These are phyloP conservation scores for Dicycla oo DNA, from an alignment of 2,888 invertebrate species.

Conservation along the genomic window DNA sequence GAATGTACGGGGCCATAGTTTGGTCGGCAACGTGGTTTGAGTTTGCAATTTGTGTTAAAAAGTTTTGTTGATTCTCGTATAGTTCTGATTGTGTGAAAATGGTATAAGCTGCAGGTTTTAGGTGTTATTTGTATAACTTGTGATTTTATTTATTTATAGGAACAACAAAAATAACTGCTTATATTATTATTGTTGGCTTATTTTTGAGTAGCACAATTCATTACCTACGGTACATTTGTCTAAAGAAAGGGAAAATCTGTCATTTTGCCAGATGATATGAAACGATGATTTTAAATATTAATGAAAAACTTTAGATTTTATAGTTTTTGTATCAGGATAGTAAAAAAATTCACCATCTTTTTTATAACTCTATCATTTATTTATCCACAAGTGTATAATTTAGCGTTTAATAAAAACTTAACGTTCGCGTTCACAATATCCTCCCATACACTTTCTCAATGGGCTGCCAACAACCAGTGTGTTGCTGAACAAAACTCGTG, in stretches of 20 bases:
- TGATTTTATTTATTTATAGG: background rate
- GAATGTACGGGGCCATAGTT: constrained; percentile 64
- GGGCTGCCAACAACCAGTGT: constrained; percentile 76
- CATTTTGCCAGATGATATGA: background rate
- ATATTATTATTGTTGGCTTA: background rate
- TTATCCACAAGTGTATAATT: background rate
- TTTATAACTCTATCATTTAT: background rate
- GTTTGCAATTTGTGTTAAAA: constrained; percentile 7
- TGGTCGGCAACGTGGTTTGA: constrained; percentile 24
- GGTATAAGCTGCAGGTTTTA: background rate
- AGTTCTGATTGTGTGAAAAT: background rate
- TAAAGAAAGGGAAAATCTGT: background rate
- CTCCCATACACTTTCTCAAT: constrained; percentile 60
- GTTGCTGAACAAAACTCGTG: constrained; percentile 76
- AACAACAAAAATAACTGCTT: background rate
- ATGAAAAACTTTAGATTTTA: background rate
- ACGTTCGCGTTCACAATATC: constrained; percentile 30
- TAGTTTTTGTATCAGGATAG: background rate
- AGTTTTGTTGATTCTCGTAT: background rate
- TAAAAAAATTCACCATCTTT: background rate
- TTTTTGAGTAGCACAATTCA: background rate
- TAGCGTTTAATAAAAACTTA: background rate
- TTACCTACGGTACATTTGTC: background rate
- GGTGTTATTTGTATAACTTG: background rate
- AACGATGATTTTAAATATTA: background rate